phyloP scores from a whole-genome alignment of 2,113 vertebrate genomes.

The Amazona guildingii region DNA sequence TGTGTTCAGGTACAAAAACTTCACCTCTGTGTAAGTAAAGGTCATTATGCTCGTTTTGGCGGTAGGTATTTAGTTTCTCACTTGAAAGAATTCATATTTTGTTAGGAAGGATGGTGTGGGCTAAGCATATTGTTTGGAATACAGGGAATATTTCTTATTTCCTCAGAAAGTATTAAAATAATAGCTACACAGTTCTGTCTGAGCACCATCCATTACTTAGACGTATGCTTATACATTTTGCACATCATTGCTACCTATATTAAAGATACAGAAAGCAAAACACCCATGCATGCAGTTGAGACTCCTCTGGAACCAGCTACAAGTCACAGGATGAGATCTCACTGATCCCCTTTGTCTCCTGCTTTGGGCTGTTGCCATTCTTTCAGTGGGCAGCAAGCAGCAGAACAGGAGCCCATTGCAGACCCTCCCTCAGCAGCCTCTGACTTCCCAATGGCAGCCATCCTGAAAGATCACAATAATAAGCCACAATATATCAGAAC shows the following conservation, averaged over 20 bases:
- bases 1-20: fast-evolving
- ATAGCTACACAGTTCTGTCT: not conserved
- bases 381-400: not conserved
- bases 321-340: not conserved
- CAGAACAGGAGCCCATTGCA: not conserved
- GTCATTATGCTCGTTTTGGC: fast-evolving
- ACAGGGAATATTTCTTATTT: not conserved
- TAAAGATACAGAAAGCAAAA: not conserved
- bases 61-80: not conserved
- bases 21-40: fast-evolving
- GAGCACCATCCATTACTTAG: not conserved
- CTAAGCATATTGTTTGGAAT: not conserved
- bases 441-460: not conserved
- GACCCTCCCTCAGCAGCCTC: not conserved
- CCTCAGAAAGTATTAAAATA: not conserved
- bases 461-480: not conserved
- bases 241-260: not conserved
- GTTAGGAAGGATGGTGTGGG: not conserved
- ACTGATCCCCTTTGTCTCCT: not conserved
- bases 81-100: not conserved
- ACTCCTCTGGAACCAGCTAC: not conserved
- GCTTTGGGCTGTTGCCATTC: not conserved
- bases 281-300: fast-evolving
- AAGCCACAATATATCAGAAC: not conserved
- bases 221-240: not conserved